Conservation (phyloP, 1,140 invertebrate genomes). For the Meloidogyne hapla region DNA sequence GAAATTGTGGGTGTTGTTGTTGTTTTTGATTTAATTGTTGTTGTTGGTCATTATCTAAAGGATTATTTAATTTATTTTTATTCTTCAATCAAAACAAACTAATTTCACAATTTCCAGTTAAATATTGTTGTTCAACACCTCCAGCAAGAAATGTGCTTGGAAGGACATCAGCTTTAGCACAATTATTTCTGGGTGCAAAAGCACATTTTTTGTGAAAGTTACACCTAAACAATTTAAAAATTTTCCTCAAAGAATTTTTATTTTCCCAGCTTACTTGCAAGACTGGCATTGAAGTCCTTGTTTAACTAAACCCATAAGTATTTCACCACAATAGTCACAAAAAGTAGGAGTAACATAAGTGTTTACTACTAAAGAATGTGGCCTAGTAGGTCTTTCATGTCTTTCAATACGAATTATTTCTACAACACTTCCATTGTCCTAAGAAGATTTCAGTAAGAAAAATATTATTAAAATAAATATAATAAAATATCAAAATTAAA, state of each 20-base stretch:
- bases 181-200: slow-evolving; percentile 61
- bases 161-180: slow-evolving; percentile 50
- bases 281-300: slow-evolving; percentile 60
- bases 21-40: not conserved
- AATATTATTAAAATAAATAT: not conserved
- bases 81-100: no score
- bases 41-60: not conserved
- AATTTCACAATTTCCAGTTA: not conserved
- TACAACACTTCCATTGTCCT: slow-evolving; percentile 62
- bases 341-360: slow-evolving; percentile 63
- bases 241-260: not conserved
- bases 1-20: slow-evolving; percentile 30
- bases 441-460: slow-evolving; percentile 8
- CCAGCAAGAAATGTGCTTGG: slow-evolving; percentile 20
- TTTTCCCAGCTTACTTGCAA: slow-evolving; percentile 44
- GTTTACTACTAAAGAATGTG: slow-evolving; percentile 49
- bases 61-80: not conserved
- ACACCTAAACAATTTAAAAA: slow-evolving; percentile 40
- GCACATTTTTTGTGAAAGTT: slow-evolving; percentile 64
- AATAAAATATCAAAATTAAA: no score
- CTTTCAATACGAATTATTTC: slow-evolving; percentile 59
- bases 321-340: slow-evolving; percentile 64
- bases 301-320: slow-evolving; percentile 61
- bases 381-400: slow-evolving; percentile 55
- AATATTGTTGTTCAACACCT: slow-evolving; percentile 20